A percentile compares a stretch with the other conserved stretches of the same genome.
Conservation (phyloP, 2,113 vertebrate species). For the Lophura nycthemera region DNA sequence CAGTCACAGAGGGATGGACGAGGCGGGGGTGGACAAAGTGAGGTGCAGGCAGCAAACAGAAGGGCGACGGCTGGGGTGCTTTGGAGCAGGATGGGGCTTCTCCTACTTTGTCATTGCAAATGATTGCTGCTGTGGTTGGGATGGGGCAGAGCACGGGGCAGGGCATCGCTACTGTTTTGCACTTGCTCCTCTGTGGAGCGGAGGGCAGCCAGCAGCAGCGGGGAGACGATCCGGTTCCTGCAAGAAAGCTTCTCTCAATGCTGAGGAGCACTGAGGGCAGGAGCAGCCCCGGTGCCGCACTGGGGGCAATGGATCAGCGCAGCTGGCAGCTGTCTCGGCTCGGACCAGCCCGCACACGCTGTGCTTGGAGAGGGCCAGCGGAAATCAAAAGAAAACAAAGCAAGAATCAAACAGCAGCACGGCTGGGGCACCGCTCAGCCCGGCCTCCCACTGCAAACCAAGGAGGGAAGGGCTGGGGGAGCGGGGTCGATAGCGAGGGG, state of each 20-base stretch:
- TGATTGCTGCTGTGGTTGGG: neutral
- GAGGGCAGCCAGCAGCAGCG: neutral
- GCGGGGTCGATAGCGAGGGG: neutral
- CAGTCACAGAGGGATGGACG: neutral
- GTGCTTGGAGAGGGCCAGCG: neutral
- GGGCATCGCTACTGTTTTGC: neutral
- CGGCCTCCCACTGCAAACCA: neutral
- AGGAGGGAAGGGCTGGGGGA: neutral
- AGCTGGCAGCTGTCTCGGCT: neutral
- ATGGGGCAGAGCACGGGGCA: neutral
- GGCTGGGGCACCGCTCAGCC: neutral
- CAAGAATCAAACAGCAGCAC: neutral
- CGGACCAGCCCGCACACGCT: rapidly evolving
- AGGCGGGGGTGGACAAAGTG: neutral
- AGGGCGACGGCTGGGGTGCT: neutral
- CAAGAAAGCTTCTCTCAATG: rapidly evolving
- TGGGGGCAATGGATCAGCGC: neutral
- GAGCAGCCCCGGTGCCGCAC: neutral
- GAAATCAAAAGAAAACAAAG: neutral
- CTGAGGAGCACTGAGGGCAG: neutral
- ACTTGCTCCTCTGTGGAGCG: rapidly evolving
- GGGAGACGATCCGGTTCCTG: neutral
- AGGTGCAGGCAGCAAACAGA: neutral
- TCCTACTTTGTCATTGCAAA: neutral
- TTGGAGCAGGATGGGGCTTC: neutral